A percentile compares a stretch with the other conserved stretches of the same genome.
phyloP scores from a whole-genome alignment of 2,113 vertebrate genomes.

The Laticauda laticaudata region DNA sequence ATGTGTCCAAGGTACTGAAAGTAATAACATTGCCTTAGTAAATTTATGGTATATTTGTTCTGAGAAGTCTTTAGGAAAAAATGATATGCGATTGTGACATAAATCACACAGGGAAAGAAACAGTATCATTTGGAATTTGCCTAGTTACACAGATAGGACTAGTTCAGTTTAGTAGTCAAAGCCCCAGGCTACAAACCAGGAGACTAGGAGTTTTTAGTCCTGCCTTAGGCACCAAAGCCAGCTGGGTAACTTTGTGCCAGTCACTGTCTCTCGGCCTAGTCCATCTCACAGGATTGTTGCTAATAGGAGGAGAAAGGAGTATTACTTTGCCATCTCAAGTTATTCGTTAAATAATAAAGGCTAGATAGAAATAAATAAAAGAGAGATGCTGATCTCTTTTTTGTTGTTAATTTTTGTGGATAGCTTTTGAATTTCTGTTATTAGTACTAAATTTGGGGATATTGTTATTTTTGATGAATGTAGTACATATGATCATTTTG shows the following conservation, averaged over 20 bases:
- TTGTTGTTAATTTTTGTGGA: background rate
- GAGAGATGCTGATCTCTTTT: background rate
- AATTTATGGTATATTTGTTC: background rate
- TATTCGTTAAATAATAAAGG: background rate
- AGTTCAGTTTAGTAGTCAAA: background rate
- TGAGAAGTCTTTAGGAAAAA: background rate
- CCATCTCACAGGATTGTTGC: background rate
- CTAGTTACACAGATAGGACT: constrained; percentile 17
- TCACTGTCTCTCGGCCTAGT: background rate
- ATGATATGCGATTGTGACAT: background rate
- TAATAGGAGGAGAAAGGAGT: background rate
- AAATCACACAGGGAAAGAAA: constrained; percentile 49
- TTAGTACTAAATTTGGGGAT: background rate
- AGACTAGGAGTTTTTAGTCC: background rate
- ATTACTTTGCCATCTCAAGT: background rate
- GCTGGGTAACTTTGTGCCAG: background rate
- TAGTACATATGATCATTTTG: background rate
- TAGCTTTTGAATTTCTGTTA: background rate
- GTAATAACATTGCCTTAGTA: background rate
- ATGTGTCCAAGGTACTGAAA: background rate
- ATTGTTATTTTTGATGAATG: background rate
- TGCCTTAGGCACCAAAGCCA: background rate
- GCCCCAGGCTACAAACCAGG: background rate
- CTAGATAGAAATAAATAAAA: background rate
- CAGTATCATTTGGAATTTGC: constrained; percentile 47